Base-by-base conservation (phyloP, 2,888 invertebrate genomes). In the Hypselothyrea guttata region DNA sequence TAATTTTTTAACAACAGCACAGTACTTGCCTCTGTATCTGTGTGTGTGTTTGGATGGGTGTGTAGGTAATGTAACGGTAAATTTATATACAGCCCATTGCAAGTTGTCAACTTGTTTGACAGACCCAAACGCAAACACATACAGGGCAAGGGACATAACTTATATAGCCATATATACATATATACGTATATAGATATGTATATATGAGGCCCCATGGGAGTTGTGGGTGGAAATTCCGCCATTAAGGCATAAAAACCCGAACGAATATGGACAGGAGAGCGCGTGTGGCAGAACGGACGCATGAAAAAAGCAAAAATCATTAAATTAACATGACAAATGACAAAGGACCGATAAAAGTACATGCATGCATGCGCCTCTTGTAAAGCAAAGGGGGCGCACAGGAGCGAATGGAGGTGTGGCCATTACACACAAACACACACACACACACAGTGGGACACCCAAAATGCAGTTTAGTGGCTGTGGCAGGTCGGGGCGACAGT, bases 291-390 rank as follows among this genome's bases (percentile, higher is more conserved):
- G n/a, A n/a, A n/a, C n/a, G 18, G 41, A 35, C 28, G 22, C 12
- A 31, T 12, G 16, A 54, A 58, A 48, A 38, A 71, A 54, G 56
- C 54, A 52, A 82, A 75, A 70, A 78, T 82, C 83, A 72, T 82
- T 82, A 78, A 78, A 82, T 78, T 78, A 82, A 82, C 79, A 78
- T 82, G 77, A 82, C 83, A 78, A 77, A 78, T 82, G 77, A 78
- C 83, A 82, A 70, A 70, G 75, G 65, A 44, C 71, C 70, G 72
- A 78, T 78, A 78, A 82, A 82, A 75, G 60, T 61, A 78, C 74
- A 72, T 70, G 74, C 60, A 73, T 57, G 61, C 48, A 38, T 18
- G 18, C 15, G 38, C 38, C 16, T 35, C 11, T 11, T 40, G 22
- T 9, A 22, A 15, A 22, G 3, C 15, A 16, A 40, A 18, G 40